Evolutionary conservation across 2,113 vertebrate species (phyloP).

Genomic region (Cephalopterus ornatus): DNA sequence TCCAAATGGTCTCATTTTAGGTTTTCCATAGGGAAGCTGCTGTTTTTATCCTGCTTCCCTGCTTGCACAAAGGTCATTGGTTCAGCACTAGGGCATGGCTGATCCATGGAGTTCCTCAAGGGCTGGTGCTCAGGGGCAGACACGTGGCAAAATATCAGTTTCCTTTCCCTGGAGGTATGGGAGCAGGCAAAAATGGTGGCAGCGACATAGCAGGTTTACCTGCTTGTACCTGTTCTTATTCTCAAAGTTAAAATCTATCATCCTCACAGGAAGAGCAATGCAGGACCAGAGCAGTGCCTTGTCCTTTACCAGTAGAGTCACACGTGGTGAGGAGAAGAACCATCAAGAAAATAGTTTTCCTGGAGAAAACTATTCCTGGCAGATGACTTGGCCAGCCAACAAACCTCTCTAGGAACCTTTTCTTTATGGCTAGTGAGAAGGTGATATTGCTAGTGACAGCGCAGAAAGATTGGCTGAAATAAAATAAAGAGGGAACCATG

Average conservation of each 20-base stretch:
- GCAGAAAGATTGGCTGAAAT: conserved; percentile 51
- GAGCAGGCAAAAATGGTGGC: neutral
- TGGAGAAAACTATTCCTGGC: neutral
- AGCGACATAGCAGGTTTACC: neutral
- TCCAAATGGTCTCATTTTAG: neutral
- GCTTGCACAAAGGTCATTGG: rapidly evolving
- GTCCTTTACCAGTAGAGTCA: neutral
- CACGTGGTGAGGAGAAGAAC: neutral
- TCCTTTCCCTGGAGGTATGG: neutral
- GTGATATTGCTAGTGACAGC: conserved; percentile 59
- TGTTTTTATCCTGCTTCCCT: neutral
- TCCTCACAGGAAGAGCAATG: neutral
- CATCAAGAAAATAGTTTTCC: neutral
- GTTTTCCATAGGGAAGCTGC: neutral
- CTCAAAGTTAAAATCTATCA: neutral
- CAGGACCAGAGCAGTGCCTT: neutral
- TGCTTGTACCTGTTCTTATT: neutral
- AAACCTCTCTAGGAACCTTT: conserved; percentile 31
- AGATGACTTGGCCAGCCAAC: neutral
- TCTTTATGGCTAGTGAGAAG: conserved; percentile 49
- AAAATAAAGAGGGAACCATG: conserved; percentile 68
- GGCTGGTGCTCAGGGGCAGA: neutral
- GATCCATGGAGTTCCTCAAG: neutral
- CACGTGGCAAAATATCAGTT: neutral
- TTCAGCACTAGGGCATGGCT: neutral